Conservation (phyloP, 2,888 invertebrate genomes). For the Halictus quadricinctus region DNA sequence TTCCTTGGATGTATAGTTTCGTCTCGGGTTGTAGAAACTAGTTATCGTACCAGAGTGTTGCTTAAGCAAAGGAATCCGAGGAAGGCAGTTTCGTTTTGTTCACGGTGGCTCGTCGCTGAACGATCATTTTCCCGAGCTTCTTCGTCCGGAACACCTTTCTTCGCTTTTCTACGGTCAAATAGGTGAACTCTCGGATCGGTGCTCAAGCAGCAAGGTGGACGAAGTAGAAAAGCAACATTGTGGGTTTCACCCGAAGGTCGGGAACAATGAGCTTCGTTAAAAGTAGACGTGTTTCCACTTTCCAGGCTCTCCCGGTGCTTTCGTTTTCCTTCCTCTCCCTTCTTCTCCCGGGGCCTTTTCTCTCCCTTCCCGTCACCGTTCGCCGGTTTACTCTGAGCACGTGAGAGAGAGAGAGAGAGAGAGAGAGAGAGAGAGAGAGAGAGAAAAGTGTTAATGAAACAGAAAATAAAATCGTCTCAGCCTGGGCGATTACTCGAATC, state of each 20-base stretch:
- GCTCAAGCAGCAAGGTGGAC: not conserved
- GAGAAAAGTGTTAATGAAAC: slow-evolving; percentile 5
- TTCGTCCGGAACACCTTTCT: slow-evolving; percentile 10
- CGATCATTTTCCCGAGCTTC: not conserved
- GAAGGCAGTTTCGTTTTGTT: not conserved
- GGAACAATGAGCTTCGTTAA: slow-evolving; percentile 57
- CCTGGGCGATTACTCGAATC: not conserved
- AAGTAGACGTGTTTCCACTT: slow-evolving; percentile 28
- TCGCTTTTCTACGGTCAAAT: slow-evolving; percentile 10
- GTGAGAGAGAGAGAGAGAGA: not conserved
- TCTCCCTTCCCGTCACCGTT: not conserved
- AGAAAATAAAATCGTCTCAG: slow-evolving; percentile 2
- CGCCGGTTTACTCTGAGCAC: not conserved
- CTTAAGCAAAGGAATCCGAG: too few species aligned
- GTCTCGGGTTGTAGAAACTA: too few species aligned
- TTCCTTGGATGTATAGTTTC: too few species aligned
- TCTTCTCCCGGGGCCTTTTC: not conserved
- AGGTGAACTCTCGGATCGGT: slow-evolving; percentile 5
- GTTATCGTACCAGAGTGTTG: too few species aligned
- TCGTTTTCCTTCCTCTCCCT: slow-evolving; percentile 21
- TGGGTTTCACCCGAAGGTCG: slow-evolving; percentile 30
- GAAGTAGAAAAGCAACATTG: slow-evolving; percentile 13
- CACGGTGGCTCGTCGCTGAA: not conserved
- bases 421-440: not conserved
- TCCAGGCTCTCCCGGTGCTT: slow-evolving; percentile 36